phyloP scores from a whole-genome alignment of 2,888 invertebrate genomes.

The Apeira syringaria region DNA sequence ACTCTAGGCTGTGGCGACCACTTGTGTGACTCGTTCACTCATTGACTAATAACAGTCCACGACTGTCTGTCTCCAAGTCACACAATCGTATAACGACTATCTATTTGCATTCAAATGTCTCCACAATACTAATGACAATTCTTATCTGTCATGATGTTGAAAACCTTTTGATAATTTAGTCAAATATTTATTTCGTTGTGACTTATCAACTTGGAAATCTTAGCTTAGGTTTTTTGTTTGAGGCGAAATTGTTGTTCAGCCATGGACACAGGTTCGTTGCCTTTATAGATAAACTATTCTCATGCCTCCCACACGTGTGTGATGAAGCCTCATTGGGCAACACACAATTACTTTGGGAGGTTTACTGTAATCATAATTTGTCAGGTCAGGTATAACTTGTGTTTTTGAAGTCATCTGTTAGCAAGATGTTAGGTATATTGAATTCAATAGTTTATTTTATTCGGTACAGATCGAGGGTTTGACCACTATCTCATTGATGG shows the following conservation, averaged over 20 bases:
- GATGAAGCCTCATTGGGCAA: constrained; percentile 9
- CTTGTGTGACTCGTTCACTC: not conserved
- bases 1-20: constrained; percentile 2
- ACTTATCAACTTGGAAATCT: constrained; percentile 9
- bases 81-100: constrained; percentile 7
- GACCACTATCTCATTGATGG: no score
- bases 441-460: no score
- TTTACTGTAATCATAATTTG: no score
- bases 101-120: constrained; percentile 1
- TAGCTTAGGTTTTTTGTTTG: constrained; percentile 8
- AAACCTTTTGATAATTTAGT: constrained; percentile 14
- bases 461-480: no score
- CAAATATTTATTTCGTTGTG: constrained; percentile 9
- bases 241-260: constrained; percentile 1
- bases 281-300: constrained; percentile 4
- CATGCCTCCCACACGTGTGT: constrained; percentile 11
- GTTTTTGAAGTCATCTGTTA: no score
- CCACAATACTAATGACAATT: constrained; percentile 10
- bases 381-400: no score
- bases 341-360: not conserved
- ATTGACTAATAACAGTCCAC: constrained; percentile 24
- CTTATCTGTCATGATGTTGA: constrained; percentile 14
- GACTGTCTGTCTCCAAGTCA: constrained; percentile 20
- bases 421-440: no score
- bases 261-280: constrained; percentile 13